Base-by-base conservation (phyloP, 2,113 vertebrate species). In the Nettapus auritus region DNA sequence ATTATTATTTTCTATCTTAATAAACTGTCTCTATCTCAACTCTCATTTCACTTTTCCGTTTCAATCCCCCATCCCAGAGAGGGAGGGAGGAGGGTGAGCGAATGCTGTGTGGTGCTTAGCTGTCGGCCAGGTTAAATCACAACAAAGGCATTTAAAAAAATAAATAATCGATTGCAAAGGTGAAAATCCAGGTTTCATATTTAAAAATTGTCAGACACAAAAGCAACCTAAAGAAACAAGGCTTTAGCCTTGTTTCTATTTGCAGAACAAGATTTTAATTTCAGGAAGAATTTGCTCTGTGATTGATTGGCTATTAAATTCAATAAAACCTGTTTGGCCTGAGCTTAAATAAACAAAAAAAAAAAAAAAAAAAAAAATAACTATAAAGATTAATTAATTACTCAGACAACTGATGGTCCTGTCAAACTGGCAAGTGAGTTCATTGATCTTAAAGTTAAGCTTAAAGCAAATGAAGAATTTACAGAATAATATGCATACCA, bases 381-480 rank as follows among this genome's bases (percentile, higher is more conserved):
- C n/a, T n/a, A n/a, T n/a, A 96, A 88, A 66, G 28, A 55, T 93
- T 97, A 97, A 97, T 97, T 98, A 97, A 96, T 97, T 97, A 91
- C n/a, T 55, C 28, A 84, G 93, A 96, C 73, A 96, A 95, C 83
- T 88, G 84, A 96, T 96, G 79, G 57, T 88, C 50, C 85, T 97
- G 92, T 96, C 88, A 97, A 93, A 96, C 42, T 89, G 56, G 33
- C 63, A 96, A 94, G 73, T 80, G 92, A 91, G n/a, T 96, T 97
- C 85, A 95, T 82, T 97, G 93, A 97, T 98, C 95, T 97, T 97
- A 95, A 96, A 96, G 85, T 96, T 96, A 92, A 93, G 52, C 79
- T 90, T 69, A 96, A 90, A 89, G 89, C 40, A 94, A 97, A 86
- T 66, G 15, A 96, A 91, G 78, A 85, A 91, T 67, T 94, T 79